Evolutionary conservation across 2,888 invertebrate genomes (phyloP), one percentile per base, ranked within the genome.

Genomic region (Dicranocentrus wangi): DNA sequence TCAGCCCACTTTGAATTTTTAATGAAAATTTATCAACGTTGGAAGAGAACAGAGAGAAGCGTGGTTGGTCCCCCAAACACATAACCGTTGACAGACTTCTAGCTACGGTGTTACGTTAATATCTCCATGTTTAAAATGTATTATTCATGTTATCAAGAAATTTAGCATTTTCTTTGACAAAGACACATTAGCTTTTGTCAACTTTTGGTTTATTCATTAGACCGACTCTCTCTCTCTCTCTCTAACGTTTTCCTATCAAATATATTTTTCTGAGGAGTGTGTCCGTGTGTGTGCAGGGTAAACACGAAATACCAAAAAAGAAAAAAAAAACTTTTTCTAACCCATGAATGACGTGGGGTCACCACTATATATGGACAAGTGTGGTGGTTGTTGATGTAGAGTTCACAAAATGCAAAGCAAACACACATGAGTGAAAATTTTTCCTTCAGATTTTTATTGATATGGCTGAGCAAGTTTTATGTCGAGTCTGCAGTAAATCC

Each of bases 1-100:
- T 7, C 80, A 80, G 47, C 73, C 68, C 80, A 68, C 23, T 63
- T 65, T 81, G 75, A 55, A 69, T 81, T 70, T 75, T 81, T 81
- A 75, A 72, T 69, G 51, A 69, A 58, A 78, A 42, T 43, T 58
- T 73, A 73, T 80, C 72, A 68, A 68, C 60, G 32, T 72, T 72
- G 65, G n/a, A n/a, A n/a, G n/a, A n/a, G n/a, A n/a, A n/a, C n/a
- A n/a, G n/a, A n/a, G n/a, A n/a, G n/a, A n/a, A 39, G 19, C 28
- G 39, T 55, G 82, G 82, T 79, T 78, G 78, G 76, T 75, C 80
- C 10, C 5, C 47, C 47, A 17, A 3, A 15, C 47, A 32, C 32
- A 32, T 32, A 32, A 42, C 21, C 13, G 39, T n/a, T 39, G 21
- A 19, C 65, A 43, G 23, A 43, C 32, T 39, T 43, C 39, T 15